A percentile compares a stretch with the other conserved stretches of the same genome.
phyloP scores from a whole-genome alignment of 2,888 invertebrate genomes.

The Lithophane ornitopus region DNA sequence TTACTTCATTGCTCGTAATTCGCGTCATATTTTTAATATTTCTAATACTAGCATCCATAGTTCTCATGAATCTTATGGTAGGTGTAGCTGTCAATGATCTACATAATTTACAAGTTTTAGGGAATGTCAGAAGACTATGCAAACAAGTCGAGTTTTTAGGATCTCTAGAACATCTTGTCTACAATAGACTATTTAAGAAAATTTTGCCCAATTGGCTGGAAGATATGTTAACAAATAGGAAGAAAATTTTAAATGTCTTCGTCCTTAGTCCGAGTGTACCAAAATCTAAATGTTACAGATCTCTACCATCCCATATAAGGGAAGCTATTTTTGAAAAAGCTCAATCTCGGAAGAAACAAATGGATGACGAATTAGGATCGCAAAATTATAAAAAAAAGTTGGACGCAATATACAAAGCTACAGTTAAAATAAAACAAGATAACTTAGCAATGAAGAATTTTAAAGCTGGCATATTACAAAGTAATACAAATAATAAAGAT shows the following conservation, averaged over 20 bases:
- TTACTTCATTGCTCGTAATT: constrained; percentile 80
- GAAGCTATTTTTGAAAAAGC: constrained; percentile 84
- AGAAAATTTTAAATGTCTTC: constrained; percentile 43
- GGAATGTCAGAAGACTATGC: constrained; percentile 86
- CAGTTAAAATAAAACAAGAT: constrained; percentile 40
- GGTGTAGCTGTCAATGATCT: constrained; percentile 91
- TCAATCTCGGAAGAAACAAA: constrained; percentile 76
- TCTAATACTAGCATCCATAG: constrained; percentile 88
- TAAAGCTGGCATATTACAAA: neutral
- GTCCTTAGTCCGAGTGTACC: constrained; percentile 52
- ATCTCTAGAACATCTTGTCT: constrained; percentile 64
- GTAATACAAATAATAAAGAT: constrained; percentile 17
- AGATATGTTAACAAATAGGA: constrained; percentile 40
- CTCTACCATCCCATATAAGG: constrained; percentile 78
- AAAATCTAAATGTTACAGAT: constrained; percentile 66
- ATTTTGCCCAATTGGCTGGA: constrained; percentile 56
- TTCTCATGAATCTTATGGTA: constrained; percentile 90
- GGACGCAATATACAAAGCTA: constrained; percentile 61
- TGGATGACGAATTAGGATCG: constrained; percentile 76
- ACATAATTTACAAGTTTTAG: constrained; percentile 87
- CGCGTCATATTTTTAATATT: constrained; percentile 88
- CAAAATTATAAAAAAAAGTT: constrained; percentile 71
- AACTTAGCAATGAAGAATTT: constrained; percentile 2
- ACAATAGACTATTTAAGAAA: constrained; percentile 56
- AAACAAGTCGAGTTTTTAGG: constrained; percentile 89